A percentile compares a stretch with the other conserved stretches of the same genome.
Conservation (phyloP, 2,797 vertebrate genomes). For the Aphelocoma californica region DNA sequence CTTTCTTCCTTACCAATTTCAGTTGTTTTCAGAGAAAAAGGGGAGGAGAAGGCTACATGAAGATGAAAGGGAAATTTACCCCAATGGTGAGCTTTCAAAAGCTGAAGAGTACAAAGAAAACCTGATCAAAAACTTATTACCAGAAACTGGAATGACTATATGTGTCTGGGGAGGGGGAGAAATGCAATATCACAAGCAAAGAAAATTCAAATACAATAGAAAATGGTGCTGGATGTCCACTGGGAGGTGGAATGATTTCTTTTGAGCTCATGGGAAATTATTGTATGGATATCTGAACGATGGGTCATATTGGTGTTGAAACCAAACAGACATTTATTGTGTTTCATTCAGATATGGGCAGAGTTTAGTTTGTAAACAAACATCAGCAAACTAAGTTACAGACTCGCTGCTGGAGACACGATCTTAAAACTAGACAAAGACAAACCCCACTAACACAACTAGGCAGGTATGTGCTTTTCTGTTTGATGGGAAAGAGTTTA, state of each 20-base stretch:
- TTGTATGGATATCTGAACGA: not conserved
- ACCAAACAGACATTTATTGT: not conserved
- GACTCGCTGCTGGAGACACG: not conserved
- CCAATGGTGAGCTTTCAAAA: constrained; percentile 5
- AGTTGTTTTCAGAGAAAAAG: not conserved
- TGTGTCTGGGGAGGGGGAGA: not conserved
- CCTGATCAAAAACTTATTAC: constrained; percentile 35
- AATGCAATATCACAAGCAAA: not conserved
- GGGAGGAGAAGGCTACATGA: not conserved
- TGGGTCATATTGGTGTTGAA: not conserved
- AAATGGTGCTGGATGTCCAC: not conserved
- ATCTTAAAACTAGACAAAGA: not conserved
- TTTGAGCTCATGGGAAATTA: constrained; percentile 22
- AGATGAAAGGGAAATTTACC: constrained; percentile 33
- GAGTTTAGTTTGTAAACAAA: not conserved
- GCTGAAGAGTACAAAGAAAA: constrained; percentile 22
- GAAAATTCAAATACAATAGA: constrained; percentile 22
- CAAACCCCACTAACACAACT: not conserved
- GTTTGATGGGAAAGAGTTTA: not conserved
- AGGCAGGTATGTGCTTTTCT: not conserved
- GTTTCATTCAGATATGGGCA: not conserved
- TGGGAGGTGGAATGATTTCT: constrained; percentile 25
- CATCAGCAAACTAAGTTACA: not conserved
- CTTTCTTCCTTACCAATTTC: not conserved
- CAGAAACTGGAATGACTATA: constrained; percentile 1